Evolutionary conservation across 2,888 invertebrate species (phyloP), one percentile per base, ranked within the genome.

Genomic region (Mimachlamys varia): DNA sequence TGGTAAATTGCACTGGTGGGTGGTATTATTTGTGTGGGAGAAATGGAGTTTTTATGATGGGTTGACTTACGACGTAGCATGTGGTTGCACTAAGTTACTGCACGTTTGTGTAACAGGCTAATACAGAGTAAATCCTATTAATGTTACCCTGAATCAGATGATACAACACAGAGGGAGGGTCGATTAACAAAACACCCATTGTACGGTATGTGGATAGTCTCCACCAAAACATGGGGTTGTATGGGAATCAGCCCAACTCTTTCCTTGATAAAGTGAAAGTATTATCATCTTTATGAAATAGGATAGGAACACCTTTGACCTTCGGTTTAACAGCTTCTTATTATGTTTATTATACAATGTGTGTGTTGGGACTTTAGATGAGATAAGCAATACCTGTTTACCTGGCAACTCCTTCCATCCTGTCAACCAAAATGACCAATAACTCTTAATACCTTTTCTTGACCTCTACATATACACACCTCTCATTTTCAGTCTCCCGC

Each of bases 41-140:
- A 76, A 27, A 4, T 12, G 7, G 27, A 76, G 13, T 7, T 76
- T 27, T 27, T 33, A 27, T 33, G 33, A 7, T 76, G 2, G 76
- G 19, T 33, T 27, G 76, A 76, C 4, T 76, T 44, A 76, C 27
- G 15, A 33, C 33, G 3, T 76, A 33, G 27, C 76, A 76, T 76
- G 12, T 33, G 33, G 58, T 33, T 12, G 27, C 53, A 53, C 53
- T 53, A 12, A 5, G 53, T 33, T 33, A 33, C 76, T 33, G 33
- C 15, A 12, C 33, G 12, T 76, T 13, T 76, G 13, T 76, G 12
- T 13, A 76, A 76, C 76, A 13, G 33, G 12, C 10, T 33, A 22
- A 76, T 76, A 76, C 19, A 76, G 22, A 76, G 76, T 33, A 76
- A 76, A 76, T 33, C 76, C 76, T 27, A 76, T 76, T 76, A 76